Base-by-base conservation (phyloP, 2,888 invertebrate species). In the Acanthosoma haemorrhoidale region DNA sequence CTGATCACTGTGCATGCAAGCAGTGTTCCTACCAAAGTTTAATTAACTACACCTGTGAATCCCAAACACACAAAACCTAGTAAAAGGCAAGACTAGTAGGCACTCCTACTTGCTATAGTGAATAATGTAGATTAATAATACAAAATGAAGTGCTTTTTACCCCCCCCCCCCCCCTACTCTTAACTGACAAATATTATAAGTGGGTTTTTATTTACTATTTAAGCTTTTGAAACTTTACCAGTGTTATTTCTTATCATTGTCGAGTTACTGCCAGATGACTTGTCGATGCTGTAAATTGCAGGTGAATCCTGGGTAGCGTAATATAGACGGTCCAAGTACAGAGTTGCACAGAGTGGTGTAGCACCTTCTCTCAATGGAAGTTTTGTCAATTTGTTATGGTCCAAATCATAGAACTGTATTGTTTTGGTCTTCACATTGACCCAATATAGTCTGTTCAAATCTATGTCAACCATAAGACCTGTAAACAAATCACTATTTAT, bases 211-310 rank as follows among this genome's bases (percentile, higher is more conserved):
- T n/a, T n/a, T n/a, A n/a, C n/a, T n/a, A n/a, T n/a, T n/a, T n/a
- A n/a, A n/a, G n/a, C n/a, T n/a, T n/a, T n/a, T n/a, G n/a, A 6
- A 3, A 43, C 2, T 4, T 29, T 59, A 58, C 43, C 69, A 51
- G 70, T 63, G 51, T 64, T 58, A 25, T 86, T 85, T 34, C 89
- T 84, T 74, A 94, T 81, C 76, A 84, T 84, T 0, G 85, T 84
- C 6, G 87, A 83, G 77, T 88, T 88, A 29, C 85, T 86, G 18
- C 91, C 93, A 0, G 88, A 89, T 73, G 86, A 87, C 79, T 92
- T 92, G 80, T 92, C 89, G 0, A 90, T 89, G 57, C 91, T 83
- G 74, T 91, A 70, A 34, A 60, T 63, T 15, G 57, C 59, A 34
- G 21, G 15, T 21, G 34, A 51, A 31, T 51, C 67, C 25, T 15